phyloP scores from a whole-genome alignment of 1,140 invertebrate species.

The Lepidurus couesii region DNA sequence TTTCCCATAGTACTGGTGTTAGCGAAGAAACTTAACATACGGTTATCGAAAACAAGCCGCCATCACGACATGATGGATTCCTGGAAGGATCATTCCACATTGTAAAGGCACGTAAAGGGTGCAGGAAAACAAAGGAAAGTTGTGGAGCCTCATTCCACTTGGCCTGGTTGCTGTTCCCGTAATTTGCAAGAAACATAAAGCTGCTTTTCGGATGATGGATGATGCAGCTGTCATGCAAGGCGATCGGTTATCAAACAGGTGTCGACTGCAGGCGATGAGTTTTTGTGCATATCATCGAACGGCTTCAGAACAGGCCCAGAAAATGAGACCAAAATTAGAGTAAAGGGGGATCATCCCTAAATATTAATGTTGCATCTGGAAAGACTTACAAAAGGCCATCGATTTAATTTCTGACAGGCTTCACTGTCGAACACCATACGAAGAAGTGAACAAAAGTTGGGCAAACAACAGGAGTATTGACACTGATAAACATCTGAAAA shows the following conservation, averaged over 20 bases:
- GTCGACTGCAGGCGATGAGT: not conserved
- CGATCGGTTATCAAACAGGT: not conserved
- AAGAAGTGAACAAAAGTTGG: too few species aligned
- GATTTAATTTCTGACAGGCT: too few species aligned
- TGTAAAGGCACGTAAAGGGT: not conserved
- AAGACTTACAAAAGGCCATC: too few species aligned
- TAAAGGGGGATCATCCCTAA: too few species aligned
- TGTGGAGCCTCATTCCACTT: not conserved
- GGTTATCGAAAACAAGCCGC: not conserved
- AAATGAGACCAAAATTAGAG: too few species aligned
- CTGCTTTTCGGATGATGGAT: not conserved
- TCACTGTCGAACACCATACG: too few species aligned
- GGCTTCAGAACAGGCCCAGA: too few species aligned
- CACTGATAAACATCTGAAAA: too few species aligned
- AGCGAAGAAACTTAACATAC: not conserved
- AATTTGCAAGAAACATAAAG: not conserved
- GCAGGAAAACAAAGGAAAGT: not conserved
- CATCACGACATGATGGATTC: not conserved
- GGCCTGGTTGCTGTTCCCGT: not conserved
- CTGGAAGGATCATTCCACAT: not conserved
- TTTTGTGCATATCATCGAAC: too few species aligned
- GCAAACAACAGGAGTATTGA: too few species aligned
- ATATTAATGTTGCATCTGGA: too few species aligned
- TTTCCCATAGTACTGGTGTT: too few species aligned
- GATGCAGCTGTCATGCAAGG: slow-evolving; percentile 11